Conservation (phyloP, 2,888 invertebrate genomes). For the Agriopis aurantiaria region DNA sequence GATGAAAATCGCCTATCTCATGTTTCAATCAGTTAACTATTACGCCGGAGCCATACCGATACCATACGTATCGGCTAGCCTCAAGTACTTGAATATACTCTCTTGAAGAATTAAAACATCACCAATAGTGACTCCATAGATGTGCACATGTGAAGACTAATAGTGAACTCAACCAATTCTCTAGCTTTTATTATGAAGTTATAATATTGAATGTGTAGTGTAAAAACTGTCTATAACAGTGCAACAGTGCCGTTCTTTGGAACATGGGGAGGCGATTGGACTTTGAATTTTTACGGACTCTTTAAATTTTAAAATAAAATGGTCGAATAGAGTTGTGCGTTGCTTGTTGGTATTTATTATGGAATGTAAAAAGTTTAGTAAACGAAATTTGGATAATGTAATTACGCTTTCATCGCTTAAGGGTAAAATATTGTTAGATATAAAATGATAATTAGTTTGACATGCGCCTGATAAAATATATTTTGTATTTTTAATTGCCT, state of each 20-base stretch:
- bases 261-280: conserved; percentile 84
- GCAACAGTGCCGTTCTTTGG: conserved; percentile 66
- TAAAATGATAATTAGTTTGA: conserved; percentile 67
- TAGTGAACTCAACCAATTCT: conserved; percentile 60
- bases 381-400: conserved; percentile 63
- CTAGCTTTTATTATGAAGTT: conserved; percentile 58
- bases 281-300: conserved; percentile 70
- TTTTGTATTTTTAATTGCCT: conserved; percentile 30
- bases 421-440: conserved; percentile 74
- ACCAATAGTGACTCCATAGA: conserved; percentile 62
- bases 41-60: conserved; percentile 81
- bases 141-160: conserved; percentile 60
- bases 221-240: conserved; percentile 50
- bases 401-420: conserved; percentile 76
- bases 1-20: conserved; percentile 89
- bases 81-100: conserved; percentile 78
- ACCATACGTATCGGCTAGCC: conserved; percentile 77
- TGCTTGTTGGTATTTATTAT: conserved; percentile 74
- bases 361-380: conserved; percentile 73
- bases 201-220: conserved; percentile 65
- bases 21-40: conserved; percentile 88
- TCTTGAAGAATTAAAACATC: conserved; percentile 66
- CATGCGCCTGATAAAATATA: conserved; percentile 48
- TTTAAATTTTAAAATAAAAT: conserved; percentile 60
- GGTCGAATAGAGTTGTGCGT: conserved; percentile 75